Evolutionary conservation across 2,113 vertebrate species (phyloP).

Genomic region (Theristicus caerulescens): DNA sequence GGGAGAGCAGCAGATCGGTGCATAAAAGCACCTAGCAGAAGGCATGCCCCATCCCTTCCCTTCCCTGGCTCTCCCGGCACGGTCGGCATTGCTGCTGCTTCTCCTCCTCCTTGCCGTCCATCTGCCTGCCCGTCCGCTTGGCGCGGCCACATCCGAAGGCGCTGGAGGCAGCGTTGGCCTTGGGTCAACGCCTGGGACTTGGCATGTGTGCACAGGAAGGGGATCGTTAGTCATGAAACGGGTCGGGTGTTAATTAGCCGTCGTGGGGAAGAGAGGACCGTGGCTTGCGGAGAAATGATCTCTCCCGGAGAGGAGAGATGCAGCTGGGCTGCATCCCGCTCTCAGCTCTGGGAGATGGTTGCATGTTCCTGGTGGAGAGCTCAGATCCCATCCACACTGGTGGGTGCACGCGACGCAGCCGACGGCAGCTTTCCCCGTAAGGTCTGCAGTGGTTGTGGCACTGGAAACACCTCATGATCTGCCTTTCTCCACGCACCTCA

Average conservation of each 20-base stretch:
- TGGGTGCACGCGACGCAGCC: too few relatives aligned
- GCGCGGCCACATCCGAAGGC: neutral
- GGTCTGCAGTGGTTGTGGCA: fast-evolving
- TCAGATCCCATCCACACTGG: fast-evolving
- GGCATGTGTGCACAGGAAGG: neutral
- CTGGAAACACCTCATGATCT: neutral
- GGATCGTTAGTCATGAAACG: fast-evolving
- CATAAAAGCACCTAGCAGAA: slow-evolving; percentile 54
- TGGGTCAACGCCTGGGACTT: neutral
- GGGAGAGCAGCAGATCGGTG: slow-evolving; percentile 35
- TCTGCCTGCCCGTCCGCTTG: slow-evolving; percentile 1
- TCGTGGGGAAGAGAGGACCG: neutral
- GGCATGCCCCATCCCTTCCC: slow-evolving; percentile 19
- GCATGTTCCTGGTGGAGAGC: neutral
- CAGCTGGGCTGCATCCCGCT: neutral
- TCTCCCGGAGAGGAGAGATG: neutral
- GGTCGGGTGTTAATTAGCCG: neutral
- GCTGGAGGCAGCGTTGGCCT: neutral
- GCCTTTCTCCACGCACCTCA: neutral
- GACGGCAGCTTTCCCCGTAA: fast-evolving
- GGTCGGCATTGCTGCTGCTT: neutral
- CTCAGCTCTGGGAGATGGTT: fast-evolving
- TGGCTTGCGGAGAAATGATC: neutral
- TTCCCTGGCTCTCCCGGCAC: neutral
- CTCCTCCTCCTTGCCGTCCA: neutral